phyloP scores from a whole-genome alignment of 2,797 vertebrate genomes.

The Schizopygopsis pylzovi region DNA sequence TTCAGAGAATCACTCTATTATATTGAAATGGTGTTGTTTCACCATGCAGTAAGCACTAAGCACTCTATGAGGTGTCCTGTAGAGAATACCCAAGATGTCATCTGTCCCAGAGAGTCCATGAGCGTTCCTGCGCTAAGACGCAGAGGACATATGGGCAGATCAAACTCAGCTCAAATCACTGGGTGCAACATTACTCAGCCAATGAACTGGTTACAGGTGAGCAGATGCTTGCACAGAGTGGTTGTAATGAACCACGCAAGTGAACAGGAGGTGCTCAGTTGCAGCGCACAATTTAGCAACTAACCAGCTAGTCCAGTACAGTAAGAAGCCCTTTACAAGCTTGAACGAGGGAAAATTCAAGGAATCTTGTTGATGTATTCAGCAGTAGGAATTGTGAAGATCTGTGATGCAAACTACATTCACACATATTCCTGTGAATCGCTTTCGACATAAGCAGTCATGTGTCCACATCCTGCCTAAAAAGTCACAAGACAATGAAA shows the following conservation, averaged over 20 bases:
- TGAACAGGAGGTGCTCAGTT: constrained; percentile 21
- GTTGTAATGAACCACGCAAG: constrained; percentile 36
- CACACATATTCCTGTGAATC: constrained; percentile 53
- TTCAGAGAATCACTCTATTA: constrained; percentile 33
- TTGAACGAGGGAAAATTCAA: constrained; percentile 1
- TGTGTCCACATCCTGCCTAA: constrained; percentile 19
- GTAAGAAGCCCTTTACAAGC: constrained; percentile 6
- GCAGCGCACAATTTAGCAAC: constrained; percentile 24
- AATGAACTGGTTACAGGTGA: constrained; percentile 37
- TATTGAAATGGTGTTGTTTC: constrained; percentile 21
- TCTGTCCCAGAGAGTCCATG: constrained; percentile 29
- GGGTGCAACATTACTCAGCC: constrained; percentile 14
- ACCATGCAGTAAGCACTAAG: constrained; percentile 6
- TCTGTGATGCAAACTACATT: constrained; percentile 52
- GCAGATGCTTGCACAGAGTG: constrained; percentile 22
- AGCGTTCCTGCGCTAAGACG: not conserved
- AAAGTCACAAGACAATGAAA: constrained; percentile 25
- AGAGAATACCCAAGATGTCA: constrained; percentile 32
- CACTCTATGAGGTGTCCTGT: constrained; percentile 19
- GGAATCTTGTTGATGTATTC: not conserved
- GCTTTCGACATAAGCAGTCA: constrained; percentile 52
- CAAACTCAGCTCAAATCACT: constrained; percentile 28
- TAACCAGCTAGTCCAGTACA: constrained; percentile 19
- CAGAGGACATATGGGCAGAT: constrained; percentile 17
- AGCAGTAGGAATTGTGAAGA: not conserved